These are phyloP conservation scores for Cephus nigrinus DNA, from an alignment of 2,888 invertebrate species.

Conservation along the genomic window DNA sequence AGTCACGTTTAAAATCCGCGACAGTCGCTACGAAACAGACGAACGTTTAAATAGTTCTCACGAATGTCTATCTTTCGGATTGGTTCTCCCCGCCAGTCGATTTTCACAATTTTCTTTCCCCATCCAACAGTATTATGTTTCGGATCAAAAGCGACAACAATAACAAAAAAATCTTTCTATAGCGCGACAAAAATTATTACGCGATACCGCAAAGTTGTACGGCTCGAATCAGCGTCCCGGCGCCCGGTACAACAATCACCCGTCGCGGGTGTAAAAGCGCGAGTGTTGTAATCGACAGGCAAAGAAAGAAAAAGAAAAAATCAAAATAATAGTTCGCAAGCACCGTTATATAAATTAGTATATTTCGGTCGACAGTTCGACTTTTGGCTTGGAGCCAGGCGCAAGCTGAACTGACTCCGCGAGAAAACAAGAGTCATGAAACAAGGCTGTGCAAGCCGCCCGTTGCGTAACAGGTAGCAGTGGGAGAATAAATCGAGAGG, in stretches of 20 bases:
- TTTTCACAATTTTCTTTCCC: background rate
- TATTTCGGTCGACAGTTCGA: slow-evolving; percentile 58
- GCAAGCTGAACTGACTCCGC: slow-evolving; percentile 56
- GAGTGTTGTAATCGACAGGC: background rate
- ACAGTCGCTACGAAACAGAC: background rate
- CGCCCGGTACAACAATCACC: background rate
- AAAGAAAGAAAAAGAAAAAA: too few relatives aligned
- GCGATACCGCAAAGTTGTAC: background rate
- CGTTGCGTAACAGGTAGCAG: slow-evolving; percentile 58
- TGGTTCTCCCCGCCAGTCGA: background rate
- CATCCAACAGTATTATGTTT: background rate
- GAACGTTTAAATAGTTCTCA: background rate
- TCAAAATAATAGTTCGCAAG: background rate
- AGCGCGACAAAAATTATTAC: background rate
- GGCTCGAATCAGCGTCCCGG: background rate
- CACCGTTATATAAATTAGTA: slow-evolving; percentile 58
- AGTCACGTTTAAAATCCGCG: background rate
- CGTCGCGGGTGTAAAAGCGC: background rate
- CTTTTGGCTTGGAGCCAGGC: slow-evolving; percentile 58
- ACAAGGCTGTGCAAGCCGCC: slow-evolving; percentile 44
- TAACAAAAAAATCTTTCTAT: background rate
- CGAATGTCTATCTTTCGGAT: background rate
- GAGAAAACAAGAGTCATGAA: slow-evolving; percentile 52
- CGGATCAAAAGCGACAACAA: background rate
- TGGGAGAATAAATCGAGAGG: background rate